These are phyloP conservation scores for Sebastes baramenuke DNA, from an alignment of 2,797 vertebrate species.

Conservation along the genomic window DNA sequence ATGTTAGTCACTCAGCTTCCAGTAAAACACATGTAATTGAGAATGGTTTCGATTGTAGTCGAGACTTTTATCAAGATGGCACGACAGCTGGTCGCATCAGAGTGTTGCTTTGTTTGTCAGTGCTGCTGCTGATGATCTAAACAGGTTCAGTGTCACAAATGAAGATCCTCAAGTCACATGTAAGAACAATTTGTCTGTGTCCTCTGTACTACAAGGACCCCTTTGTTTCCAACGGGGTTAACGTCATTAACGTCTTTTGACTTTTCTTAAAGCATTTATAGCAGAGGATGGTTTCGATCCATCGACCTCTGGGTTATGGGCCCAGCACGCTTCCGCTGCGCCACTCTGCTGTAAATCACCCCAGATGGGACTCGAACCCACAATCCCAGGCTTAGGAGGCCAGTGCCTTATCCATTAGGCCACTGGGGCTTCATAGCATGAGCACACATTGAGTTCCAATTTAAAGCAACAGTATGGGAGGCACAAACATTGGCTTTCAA, in stretches of 20 bases:
- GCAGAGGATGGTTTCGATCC: slow-evolving; percentile 78
- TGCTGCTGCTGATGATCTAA: not conserved
- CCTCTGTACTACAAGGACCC: not conserved
- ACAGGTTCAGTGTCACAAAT: not conserved
- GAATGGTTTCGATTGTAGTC: slow-evolving; percentile 49
- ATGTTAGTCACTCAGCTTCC: not conserved
- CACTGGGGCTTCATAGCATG: not conserved
- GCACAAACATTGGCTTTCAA: too few species aligned
- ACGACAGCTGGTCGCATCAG: not conserved
- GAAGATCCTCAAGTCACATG: not conserved
- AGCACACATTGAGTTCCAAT: too few species aligned
- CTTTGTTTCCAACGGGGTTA: not conserved
- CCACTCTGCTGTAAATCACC: slow-evolving; percentile 8
- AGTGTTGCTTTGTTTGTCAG: not conserved
- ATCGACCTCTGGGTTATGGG: slow-evolving; percentile 75
- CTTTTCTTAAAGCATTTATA: not conserved
- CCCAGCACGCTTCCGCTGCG: slow-evolving; percentile 20
- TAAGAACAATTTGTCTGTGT: not conserved
- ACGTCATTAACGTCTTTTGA: not conserved
- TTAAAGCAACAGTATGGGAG: too few species aligned
- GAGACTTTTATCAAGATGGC: not conserved
- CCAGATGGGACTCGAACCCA: slow-evolving; percentile 75
- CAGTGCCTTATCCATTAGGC: slow-evolving; percentile 78
- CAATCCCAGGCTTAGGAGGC: slow-evolving; percentile 81
- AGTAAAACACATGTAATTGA: not conserved